Conservation (phyloP, 2,113 vertebrate species). For the Strigops habroptila region DNA sequence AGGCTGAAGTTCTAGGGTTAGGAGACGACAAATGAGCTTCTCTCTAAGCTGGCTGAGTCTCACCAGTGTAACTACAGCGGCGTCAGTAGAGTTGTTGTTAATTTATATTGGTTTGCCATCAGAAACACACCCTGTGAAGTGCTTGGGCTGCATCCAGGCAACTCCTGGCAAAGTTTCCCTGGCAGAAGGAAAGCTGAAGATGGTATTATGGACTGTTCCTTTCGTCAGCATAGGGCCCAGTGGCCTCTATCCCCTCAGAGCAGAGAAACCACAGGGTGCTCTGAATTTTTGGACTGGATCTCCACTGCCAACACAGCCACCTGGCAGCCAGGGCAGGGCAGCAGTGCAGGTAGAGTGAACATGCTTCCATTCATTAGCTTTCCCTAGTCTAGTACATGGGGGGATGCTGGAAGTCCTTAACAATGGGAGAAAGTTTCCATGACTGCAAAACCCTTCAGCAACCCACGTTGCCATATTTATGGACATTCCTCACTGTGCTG, state of each 20-base stretch:
- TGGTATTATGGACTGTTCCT: neutral
- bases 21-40: neutral
- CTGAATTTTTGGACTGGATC: neutral
- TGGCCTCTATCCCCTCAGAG: neutral
- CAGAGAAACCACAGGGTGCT: neutral
- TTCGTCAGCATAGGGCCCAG: neutral
- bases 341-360: neutral
- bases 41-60: neutral
- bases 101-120: conserved; percentile 9
- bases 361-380: neutral
- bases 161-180: neutral
- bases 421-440: neutral
- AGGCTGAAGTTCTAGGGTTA: neutral
- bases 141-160: neutral
- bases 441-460: neutral
- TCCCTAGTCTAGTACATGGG: neutral
- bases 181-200: neutral
- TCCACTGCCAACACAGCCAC: neutral
- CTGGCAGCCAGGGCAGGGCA: neutral
- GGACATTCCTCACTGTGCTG: neutral
- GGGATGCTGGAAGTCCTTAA: neutral
- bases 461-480: neutral
- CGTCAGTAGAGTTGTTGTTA: neutral
- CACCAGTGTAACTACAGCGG: neutral
- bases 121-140: conserved; percentile 1